A percentile compares a stretch with the other conserved stretches of the same genome.
Evolutionary conservation across 2,113 vertebrate genomes (phyloP).

Genomic region (Megaceryle torquata): DNA sequence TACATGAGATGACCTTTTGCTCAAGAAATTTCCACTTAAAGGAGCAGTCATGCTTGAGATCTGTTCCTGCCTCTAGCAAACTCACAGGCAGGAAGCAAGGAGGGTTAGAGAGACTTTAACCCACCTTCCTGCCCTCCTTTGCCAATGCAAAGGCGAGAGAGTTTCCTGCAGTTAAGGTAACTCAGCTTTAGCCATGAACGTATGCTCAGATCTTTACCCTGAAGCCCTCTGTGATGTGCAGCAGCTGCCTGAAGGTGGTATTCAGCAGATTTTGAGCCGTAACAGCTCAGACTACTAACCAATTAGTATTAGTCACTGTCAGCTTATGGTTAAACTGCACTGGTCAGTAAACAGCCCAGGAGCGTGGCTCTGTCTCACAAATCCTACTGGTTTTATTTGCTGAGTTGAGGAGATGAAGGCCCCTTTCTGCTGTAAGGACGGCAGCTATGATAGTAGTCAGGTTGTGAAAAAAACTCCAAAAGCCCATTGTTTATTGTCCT

Average conservation of each 20-base stretch:
- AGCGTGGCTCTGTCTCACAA: background rate
- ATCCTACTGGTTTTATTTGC: background rate
- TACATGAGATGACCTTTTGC: background rate
- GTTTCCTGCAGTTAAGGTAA: background rate
- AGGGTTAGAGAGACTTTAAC: background rate
- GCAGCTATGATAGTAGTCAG: background rate
- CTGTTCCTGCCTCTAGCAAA: background rate
- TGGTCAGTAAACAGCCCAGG: background rate
- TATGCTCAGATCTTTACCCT: background rate
- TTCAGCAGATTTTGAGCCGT: background rate
- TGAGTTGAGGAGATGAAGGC: background rate
- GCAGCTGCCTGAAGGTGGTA: background rate
- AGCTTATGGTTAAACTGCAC: background rate
- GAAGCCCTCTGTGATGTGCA: background rate
- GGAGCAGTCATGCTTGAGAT: background rate
- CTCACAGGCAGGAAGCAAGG: background rate
- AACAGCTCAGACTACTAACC: background rate
- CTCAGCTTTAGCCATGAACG: background rate
- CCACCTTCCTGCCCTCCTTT: background rate
- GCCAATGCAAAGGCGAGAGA: background rate
- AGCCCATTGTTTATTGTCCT: background rate
- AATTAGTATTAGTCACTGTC: background rate
- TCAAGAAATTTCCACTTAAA: conserved; percentile 21
- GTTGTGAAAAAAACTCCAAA: background rate
- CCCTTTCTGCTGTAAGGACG: background rate